Base-by-base conservation (phyloP, 2,797 vertebrate species). In the Oreonectes daqikongensis region DNA sequence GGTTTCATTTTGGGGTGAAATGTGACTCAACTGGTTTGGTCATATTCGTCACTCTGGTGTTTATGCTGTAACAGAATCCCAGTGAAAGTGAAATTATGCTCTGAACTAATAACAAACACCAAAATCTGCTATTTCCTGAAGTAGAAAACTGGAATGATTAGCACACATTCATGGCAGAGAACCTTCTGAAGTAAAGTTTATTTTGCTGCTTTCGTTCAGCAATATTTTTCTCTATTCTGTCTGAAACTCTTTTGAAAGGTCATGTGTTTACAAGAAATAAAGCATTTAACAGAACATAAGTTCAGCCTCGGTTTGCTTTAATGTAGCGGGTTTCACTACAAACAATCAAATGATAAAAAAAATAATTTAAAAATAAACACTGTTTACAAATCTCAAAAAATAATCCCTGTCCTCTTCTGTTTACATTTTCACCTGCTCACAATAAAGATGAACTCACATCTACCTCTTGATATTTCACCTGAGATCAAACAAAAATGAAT, bases 171-270 rank as follows among this genome's bases (percentile, higher is more conserved):
- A 65, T 48, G 26, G 67, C 22, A 26, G n/a, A 30, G 17, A n/a
- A 28, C 46, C 30, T 73, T n/a, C 40, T 78, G 77, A 80, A 71
- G 71, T 71, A 65, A 61, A 15, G 26, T 35, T 53, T 35, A 48
- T 55, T 57, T 67, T 69, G 35, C 72, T 75, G 42, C 55, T 69
- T 48, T 65, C 7, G 38, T 68, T 35, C 70, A 22, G 12, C 55
- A 42, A 65, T 42, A 32, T 65, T 28, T 44, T 67, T 46, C n/a
- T 53, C 80, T 61, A 8, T 35, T 35, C 42, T 77, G 55, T 79
- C 64, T 78, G 72, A 76, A 74, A 65, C 46, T 59, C 10, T 60
- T 55, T 63, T 53, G 24, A 59, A 60, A 82, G 79, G 59, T 84
- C 22, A 64, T 75, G 60, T 72, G 60, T 78, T 79, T 57, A 57